Percentiles rank a stretch among this genome's conserved stretches.
Conservation (phyloP, 1,140 invertebrate genomes). For the Caerostris darwini region DNA sequence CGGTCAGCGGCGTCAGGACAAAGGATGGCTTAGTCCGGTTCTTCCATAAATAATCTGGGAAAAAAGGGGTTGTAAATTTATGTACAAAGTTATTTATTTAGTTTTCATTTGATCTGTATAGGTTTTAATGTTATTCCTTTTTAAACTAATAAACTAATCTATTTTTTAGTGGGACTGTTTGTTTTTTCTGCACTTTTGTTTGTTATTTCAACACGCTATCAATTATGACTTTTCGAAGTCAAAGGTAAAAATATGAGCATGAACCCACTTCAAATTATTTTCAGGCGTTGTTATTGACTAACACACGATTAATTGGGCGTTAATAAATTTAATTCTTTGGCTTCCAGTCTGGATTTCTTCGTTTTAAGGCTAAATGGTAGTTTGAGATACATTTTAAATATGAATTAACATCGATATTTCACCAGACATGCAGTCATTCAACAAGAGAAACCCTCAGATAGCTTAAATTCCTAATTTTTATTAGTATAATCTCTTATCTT, state of each 20-base stretch:
- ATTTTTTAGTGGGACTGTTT: conserved; percentile 42
- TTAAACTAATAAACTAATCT: conserved; percentile 74
- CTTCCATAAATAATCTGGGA: not conserved
- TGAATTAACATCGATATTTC: too few relatives aligned
- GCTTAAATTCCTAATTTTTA: too few relatives aligned
- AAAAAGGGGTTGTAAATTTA: not conserved
- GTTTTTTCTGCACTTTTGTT: not conserved
- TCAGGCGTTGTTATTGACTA: not conserved
- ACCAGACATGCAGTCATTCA: too few relatives aligned
- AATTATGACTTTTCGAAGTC: too few relatives aligned
- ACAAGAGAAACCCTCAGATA: too few relatives aligned
- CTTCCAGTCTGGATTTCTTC: too few relatives aligned
- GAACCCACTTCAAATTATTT: not conserved
- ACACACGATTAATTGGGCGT: not conserved
- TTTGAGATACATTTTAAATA: too few relatives aligned
- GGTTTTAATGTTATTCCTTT: conserved; percentile 48
- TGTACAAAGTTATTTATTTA: not conserved
- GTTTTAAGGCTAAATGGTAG: too few relatives aligned
- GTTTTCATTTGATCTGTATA: not conserved
- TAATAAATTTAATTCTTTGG: too few relatives aligned
- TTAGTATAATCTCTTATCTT: too few relatives aligned
- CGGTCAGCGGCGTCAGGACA: conserved; percentile 10
- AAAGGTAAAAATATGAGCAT: too few relatives aligned
- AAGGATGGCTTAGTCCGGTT: conserved; percentile 24
- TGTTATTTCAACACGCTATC: not conserved